phyloP scores from a whole-genome alignment of 2,888 invertebrate species.

The Crocallis elinguaria region DNA sequence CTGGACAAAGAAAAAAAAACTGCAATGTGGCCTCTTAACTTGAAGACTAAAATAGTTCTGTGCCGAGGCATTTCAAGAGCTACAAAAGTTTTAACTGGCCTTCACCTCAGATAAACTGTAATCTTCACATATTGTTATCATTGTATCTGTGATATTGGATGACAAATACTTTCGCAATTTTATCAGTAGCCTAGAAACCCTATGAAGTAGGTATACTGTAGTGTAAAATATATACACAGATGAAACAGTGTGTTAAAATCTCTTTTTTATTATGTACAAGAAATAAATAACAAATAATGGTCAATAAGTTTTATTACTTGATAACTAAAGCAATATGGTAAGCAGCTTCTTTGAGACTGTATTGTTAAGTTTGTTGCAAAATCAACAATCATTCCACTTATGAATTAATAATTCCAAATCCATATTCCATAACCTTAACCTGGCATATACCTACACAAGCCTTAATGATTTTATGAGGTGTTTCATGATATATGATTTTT shows the following conservation, averaged over 20 bases:
- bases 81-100: no score
- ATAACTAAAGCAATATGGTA: slow-evolving; percentile 62
- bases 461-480: no score
- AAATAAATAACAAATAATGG: slow-evolving; percentile 25
- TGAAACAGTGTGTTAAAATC: slow-evolving; percentile 8
- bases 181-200: slow-evolving; percentile 5
- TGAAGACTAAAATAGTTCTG: no score
- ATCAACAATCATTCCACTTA: background rate
- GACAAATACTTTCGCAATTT: slow-evolving; percentile 1
- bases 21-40: no score
- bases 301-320: slow-evolving; percentile 53
- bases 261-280: slow-evolving; percentile 5
- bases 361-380: background rate
- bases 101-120: no score
- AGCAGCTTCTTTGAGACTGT: slow-evolving; percentile 2
- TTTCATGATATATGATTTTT: background rate
- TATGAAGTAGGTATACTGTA: no score
- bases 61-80: no score
- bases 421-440: no score
- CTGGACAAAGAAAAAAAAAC: no score
- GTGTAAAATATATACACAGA: background rate
- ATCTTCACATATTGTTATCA: slow-evolving; percentile 10
- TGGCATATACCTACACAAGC: no score
- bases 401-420: no score
- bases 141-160: slow-evolving; percentile 13